Base-by-base conservation (phyloP, 2,797 vertebrate species). In the Acanthopagrus latus region DNA sequence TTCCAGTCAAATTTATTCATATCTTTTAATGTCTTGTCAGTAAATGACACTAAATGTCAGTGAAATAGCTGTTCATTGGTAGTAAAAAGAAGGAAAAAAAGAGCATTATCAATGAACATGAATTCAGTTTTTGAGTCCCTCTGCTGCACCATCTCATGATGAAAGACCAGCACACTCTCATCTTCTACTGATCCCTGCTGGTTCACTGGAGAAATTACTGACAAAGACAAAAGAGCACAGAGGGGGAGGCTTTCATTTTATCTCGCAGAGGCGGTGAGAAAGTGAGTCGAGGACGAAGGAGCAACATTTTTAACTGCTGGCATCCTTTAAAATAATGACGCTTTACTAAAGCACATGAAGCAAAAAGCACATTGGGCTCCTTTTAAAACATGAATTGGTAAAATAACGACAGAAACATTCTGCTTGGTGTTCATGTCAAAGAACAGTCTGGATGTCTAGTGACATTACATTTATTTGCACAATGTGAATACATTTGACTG, bases 1-100 rank as follows among this genome's bases (percentile, higher is more conserved):
- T 74, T 75, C 17, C 46, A 58, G 21, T 8, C 38, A 38, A 38
- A 80, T 71, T 5, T 71, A 56, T 71, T 80, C 54, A 57, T 59
- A 23, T 80, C 51, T 62, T 62, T 21, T 65, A 57, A 38, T 55
- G 66, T 21, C 41, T 74, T 72, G 65, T 54, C 23, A 33, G 25
- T 48, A 48, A 55, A 56, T 14, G 41, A 44, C 14, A 57, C 18
- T 59, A 73, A 80, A 82, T 77, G 65, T 52, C 52, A 64, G 44
- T 18, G 3, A 23, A 60, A 52, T 27, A 64, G 55, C 7, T 18
- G 25, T 29, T 56, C 55, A 21, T 21, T 21, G 48, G 18, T 50
- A 2, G 8, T 23, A 8, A 27, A 27, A 38, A 38, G 33, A 38
- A 38, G 33, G 33, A 38, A 69, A 75, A 69, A 57, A 38, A 72